Evolutionary conservation across 2,113 vertebrate species (phyloP), one percentile per base, ranked within the genome.

Genomic region (Polypterus bichir): DNA sequence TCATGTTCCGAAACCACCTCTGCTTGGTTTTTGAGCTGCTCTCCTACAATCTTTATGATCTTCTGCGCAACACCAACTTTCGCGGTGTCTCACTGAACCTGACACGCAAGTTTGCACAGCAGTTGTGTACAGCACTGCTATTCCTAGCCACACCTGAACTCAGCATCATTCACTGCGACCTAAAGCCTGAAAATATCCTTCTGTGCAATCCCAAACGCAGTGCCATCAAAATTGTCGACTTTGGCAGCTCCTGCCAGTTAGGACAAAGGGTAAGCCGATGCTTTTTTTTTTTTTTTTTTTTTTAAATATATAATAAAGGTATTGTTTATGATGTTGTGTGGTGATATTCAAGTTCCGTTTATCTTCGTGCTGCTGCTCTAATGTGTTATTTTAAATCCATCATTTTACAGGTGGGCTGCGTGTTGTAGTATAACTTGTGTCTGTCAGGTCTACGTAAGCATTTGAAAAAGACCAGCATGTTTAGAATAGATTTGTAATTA

Each of bases 1-100:
- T 96, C 88, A 94, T 96, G 92, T 96, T 96, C 85, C 90, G 93
- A 74, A 96, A 93, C 82, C 93, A 96, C 81, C 88, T 96, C 72
- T 96, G 93, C 86, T 86, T 94, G 89, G 93, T 94, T 72, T 96
- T 96, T 65, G 93, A 96, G 85, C 85, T 96, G 71, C 86, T 96
- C 66, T 94, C 91, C 79, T 96, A 96, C 84, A 96, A 96, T 81
- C 85, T 96, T 67, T 96, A 96, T 1, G 93, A 96, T 79, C 86
- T 96, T 73, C 80, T 96, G 69, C 87, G 93, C 68, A 96, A 96
- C 81, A 96, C 93, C 65, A 93, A 96, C 74, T 94, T 96, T 80
- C 91, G 93, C 1, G 93, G 93, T 1, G 93, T 96, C 58, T 96
- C 93, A 0, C 86, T 96, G 72, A 94, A 94, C 79, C 84, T 96